These are phyloP conservation scores for Akabosia matsudoensis DNA, from an alignment of 1,140 invertebrate species.

Conservation along the genomic window DNA sequence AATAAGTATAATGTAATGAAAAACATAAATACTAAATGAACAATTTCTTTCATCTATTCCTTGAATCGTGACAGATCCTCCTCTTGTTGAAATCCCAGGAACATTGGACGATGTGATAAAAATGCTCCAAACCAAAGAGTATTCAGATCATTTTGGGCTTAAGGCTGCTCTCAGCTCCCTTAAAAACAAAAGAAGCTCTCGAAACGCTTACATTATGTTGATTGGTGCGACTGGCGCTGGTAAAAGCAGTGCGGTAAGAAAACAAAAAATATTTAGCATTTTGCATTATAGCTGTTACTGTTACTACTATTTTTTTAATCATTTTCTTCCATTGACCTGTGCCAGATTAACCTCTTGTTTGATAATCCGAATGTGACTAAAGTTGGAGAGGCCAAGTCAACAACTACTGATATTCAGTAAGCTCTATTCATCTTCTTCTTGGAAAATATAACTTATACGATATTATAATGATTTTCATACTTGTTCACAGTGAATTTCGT, in stretches of 20 bases:
- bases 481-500: constrained; percentile 12
- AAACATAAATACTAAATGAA: too few species aligned
- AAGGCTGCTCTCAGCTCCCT: constrained; percentile 23
- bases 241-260: constrained; percentile 29
- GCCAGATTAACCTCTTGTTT: constrained; percentile 33
- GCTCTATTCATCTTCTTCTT: neutral
- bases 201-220: constrained; percentile 32
- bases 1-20: too few species aligned
- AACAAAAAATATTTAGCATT: neutral
- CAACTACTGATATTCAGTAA: constrained; percentile 29
- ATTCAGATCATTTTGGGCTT: constrained; percentile 24
- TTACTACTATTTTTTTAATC: neutral
- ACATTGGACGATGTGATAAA: neutral
- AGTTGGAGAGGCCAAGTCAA: constrained; percentile 10
- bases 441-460: neutral
- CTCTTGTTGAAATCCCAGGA: constrained; percentile 18
- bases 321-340: neutral
- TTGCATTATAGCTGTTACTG: neutral
- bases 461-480: constrained; percentile 20
- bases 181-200: constrained; percentile 26
- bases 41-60: too few species aligned
- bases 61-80: constrained; percentile 15
- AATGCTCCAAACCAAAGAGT: neutral
- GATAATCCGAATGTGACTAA: constrained; percentile 21
- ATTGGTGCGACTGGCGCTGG: constrained; percentile 30